phyloP scores from a whole-genome alignment of 2,113 vertebrate genomes.

The Aepyceros melampus region DNA sequence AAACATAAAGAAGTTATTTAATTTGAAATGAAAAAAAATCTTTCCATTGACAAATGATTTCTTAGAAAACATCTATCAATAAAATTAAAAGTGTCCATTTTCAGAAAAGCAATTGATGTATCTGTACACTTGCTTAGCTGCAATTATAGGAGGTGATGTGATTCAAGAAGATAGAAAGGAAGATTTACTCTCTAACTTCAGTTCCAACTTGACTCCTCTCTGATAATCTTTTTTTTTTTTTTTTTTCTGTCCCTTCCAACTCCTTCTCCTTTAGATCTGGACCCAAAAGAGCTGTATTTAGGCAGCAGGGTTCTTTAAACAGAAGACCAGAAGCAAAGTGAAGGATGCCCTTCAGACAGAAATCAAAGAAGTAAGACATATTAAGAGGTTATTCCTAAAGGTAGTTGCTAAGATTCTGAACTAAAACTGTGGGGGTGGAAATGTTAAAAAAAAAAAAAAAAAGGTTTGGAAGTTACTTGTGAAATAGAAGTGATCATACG shows the following conservation, averaged over 20 bases:
- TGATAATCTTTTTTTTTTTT: background rate
- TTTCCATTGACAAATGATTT: background rate
- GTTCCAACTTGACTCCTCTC: background rate
- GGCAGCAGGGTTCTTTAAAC: background rate
- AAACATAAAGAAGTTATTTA: background rate
- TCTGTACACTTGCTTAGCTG: background rate
- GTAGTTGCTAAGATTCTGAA: background rate
- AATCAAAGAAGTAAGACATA: background rate
- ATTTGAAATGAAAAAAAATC: background rate
- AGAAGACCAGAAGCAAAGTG: background rate
- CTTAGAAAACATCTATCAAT: background rate
- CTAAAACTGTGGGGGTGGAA: background rate
- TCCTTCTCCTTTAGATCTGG: background rate
- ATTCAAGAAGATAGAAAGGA: background rate
- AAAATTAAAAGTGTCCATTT: background rate
- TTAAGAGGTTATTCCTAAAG: background rate
- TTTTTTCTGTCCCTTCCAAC: background rate
- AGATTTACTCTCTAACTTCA: background rate
- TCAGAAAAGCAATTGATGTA: background rate
- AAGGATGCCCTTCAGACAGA: background rate
- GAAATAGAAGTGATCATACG: background rate
- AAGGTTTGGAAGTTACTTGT: background rate
- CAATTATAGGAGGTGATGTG: background rate
- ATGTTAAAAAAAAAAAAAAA: background rate
- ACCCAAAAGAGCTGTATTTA: background rate